Conservation (phyloP, 1,140 invertebrate species). For the Battus philenor region DNA sequence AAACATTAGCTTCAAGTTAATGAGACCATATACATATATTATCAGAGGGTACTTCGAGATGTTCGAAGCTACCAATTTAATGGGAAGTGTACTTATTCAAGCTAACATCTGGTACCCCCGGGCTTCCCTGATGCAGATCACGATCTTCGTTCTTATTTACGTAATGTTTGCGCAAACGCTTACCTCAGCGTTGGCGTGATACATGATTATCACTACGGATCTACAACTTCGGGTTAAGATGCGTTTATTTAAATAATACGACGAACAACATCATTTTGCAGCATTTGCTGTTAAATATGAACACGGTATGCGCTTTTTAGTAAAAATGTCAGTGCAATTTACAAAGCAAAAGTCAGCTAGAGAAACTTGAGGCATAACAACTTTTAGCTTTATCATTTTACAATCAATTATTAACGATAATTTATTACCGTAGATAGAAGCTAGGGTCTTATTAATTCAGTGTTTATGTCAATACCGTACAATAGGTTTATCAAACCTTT, state of each 20-base stretch:
- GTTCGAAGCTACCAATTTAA: constrained; percentile 22
- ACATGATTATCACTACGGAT: constrained; percentile 4
- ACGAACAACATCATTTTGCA: constrained; percentile 8
- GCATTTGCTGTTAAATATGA: background rate
- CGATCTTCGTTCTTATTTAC: constrained; percentile 29
- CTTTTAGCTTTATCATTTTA: background rate
- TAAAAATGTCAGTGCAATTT: background rate
- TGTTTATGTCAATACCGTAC: too few relatives aligned
- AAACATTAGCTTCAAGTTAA: background rate
- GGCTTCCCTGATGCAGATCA: constrained; percentile 21
- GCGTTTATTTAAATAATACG: constrained; percentile 10
- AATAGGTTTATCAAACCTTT: too few relatives aligned
- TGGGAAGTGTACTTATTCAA: constrained; percentile 25
- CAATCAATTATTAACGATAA: background rate
- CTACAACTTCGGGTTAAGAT: constrained; percentile 5
- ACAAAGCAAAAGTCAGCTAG: constrained; percentile 2
- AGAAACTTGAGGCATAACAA: constrained; percentile 1
- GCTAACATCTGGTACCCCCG: constrained; percentile 21
- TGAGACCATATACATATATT: constrained; percentile 2
- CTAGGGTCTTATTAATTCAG: background rate
- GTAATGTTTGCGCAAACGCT: constrained; percentile 28
- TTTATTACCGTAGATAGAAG: constrained; percentile 10
- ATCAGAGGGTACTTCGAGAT: background rate
- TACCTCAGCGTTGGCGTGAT: too few relatives aligned
- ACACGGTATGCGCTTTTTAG: background rate